Evolutionary conservation across 1,140 invertebrate genomes (phyloP).

Genomic region (Papilio polytes): DNA sequence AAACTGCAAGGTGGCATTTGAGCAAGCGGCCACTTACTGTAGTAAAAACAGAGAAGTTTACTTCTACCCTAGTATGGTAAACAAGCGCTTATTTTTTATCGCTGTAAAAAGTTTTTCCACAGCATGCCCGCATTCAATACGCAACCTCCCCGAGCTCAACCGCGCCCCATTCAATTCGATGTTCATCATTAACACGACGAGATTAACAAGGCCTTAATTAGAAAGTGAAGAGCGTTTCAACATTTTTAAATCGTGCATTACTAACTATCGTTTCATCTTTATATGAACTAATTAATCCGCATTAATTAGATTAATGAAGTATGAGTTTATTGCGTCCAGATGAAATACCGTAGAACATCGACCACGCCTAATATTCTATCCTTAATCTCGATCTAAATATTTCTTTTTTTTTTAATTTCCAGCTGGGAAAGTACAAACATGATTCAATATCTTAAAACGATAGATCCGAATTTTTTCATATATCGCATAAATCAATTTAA

Average conservation of each 20-base stretch:
- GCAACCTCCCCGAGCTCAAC: background rate
- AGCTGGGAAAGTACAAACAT: background rate
- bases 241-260: constrained; percentile 5
- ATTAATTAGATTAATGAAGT: background rate
- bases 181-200: constrained; percentile 20
- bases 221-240: constrained; percentile 16
- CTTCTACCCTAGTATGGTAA: background rate
- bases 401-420: background rate
- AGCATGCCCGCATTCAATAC: constrained; percentile 1
- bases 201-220: constrained; percentile 22
- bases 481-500: no score
- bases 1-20: no score
- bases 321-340: background rate
- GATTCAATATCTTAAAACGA: background rate
- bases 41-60: no score
- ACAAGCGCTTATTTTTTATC: background rate
- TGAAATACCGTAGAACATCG: no score
- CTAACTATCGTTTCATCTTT: background rate
- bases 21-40: no score
- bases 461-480: background rate
- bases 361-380: background rate
- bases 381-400: background rate
- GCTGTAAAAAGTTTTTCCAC: constrained; percentile 15
- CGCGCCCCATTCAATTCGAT: constrained; percentile 1
- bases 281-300: background rate